phyloP scores from a whole-genome alignment of 2,888 invertebrate genomes.

The Agrenia bidenticulata region DNA sequence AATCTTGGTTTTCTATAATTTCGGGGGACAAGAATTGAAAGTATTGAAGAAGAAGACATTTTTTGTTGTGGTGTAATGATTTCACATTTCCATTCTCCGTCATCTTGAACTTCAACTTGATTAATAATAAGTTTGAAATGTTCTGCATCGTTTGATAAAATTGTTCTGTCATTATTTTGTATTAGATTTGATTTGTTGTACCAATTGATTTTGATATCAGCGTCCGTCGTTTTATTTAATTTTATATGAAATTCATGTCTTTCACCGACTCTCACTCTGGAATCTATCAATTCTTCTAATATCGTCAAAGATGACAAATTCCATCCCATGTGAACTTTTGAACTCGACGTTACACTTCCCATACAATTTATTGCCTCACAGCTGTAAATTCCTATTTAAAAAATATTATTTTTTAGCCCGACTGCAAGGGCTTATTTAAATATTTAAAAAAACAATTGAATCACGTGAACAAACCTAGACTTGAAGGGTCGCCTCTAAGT shows the following conservation, averaged over 20 bases:
- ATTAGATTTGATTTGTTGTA: slow-evolving; percentile 76
- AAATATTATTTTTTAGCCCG: slow-evolving; percentile 60
- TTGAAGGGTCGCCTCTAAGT: slow-evolving; percentile 80
- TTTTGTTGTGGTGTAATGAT: slow-evolving; percentile 61
- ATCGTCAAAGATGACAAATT: not conserved
- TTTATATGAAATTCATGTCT: slow-evolving; percentile 62
- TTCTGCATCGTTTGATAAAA: slow-evolving; percentile 76
- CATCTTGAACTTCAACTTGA: slow-evolving; percentile 75
- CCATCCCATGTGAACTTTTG: slow-evolving; percentile 71
- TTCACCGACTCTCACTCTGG: slow-evolving; percentile 76
- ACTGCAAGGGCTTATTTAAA: too few species aligned
- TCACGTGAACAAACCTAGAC: too few species aligned
- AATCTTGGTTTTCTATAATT: slow-evolving; percentile 86
- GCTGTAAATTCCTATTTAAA: slow-evolving; percentile 53
- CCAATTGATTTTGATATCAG: slow-evolving; percentile 62
- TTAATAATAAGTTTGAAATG: slow-evolving; percentile 74
- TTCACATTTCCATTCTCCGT: slow-evolving; percentile 88
- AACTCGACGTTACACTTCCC: slow-evolving; percentile 79
- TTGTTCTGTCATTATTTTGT: slow-evolving; percentile 13
- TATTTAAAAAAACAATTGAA: too few species aligned
- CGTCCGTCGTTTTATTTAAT: too few species aligned
- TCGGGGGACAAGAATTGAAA: slow-evolving; percentile 72
- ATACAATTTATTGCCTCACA: slow-evolving; percentile 84
- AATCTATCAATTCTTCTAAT: slow-evolving; percentile 62
- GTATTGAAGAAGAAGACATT: slow-evolving; percentile 39